Evolutionary conservation across 37 sponge, comb jelly and placozoan species (phyloP), one percentile per base, ranked within the genome.

Genomic region (Amphimedon queenslandica): DNA sequence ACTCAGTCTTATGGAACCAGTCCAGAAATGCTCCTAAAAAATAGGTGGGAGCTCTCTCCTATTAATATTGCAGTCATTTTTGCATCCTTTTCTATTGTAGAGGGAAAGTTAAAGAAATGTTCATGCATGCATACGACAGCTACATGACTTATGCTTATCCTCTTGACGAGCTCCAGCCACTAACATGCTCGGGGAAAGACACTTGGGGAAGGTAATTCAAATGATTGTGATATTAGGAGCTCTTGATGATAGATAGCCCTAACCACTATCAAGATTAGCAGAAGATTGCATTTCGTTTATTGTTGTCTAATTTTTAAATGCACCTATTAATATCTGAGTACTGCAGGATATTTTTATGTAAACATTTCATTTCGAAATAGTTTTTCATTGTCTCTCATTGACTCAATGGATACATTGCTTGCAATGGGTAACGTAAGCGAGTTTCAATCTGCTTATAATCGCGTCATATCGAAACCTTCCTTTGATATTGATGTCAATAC

Each of bases 101-200:
- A 63, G 34, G 57, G 30, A 74, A 64, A 41, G 87, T 83, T 11
- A n/a, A 37, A 53, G 87, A 79, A 42, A 87, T 92, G 84, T 92
- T 92, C 79, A 65, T 80, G 11, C 93, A 92, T 69, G 88, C 80
- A 10, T 92, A 83, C 64, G 72, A 79, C 68, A 78, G 78, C 53
- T 92, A 92, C 82, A 74, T 92, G 69, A 79, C 38, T 32, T 65
- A 89, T 53, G 90, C 90, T 2, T 89, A 79, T 64, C 90, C 90
- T 3, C 39, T 39, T 4, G 90, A 89, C 57, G 90, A 89, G 38
- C 84, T 89, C 39, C 39, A 43, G n/a, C 90, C 90, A 0, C 24
- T 89, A 6, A 58, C 77, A 30, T 89, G 90, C 72, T 37, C 58
- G 32, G 89, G 89, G 2, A 34, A 35, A 4, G 82, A 82, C 79